Conservation (phyloP, 2,797 vertebrate genomes). For the Odontamblyopus lacepedii region DNA sequence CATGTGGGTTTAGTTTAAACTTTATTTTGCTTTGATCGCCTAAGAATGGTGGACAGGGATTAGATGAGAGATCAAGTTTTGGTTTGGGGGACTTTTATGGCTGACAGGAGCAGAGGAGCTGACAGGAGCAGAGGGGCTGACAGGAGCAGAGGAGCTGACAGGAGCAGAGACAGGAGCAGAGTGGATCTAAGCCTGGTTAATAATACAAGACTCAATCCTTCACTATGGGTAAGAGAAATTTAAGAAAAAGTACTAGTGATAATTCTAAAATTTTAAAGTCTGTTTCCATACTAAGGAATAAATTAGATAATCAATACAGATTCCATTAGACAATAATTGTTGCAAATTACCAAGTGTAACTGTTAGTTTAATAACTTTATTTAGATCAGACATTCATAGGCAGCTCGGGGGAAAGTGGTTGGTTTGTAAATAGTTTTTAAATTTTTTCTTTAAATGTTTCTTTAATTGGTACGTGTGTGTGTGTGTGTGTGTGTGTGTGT, state of each 20-base stretch:
- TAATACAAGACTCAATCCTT: slow-evolving; percentile 63
- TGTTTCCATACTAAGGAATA: neutral
- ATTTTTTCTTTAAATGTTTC: no score
- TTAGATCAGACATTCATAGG: no score
- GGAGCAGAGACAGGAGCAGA: slow-evolving; percentile 52
- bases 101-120: neutral
- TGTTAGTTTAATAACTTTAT: no score
- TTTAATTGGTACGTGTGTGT: no score
- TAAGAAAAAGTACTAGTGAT: no score
- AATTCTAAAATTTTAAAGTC: no score
- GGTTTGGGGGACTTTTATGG: neutral
- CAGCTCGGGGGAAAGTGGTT: no score
- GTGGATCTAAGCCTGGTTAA: slow-evolving; percentile 46
- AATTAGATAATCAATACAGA: neutral
- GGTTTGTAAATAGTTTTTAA: no score
- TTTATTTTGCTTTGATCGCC: neutral
- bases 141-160: neutral
- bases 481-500: no score
- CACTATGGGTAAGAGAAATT: slow-evolving; percentile 76
- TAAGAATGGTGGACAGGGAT: neutral
- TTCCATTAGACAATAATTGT: neutral
- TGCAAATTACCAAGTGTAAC: no score
- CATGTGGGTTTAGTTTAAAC: neutral
- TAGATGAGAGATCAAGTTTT: neutral
- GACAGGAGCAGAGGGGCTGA: neutral